A percentile compares a stretch with the other conserved stretches of the same genome.
phyloP scores from a whole-genome alignment of 1,140 invertebrate genomes.

The Brachionus koreanus region DNA sequence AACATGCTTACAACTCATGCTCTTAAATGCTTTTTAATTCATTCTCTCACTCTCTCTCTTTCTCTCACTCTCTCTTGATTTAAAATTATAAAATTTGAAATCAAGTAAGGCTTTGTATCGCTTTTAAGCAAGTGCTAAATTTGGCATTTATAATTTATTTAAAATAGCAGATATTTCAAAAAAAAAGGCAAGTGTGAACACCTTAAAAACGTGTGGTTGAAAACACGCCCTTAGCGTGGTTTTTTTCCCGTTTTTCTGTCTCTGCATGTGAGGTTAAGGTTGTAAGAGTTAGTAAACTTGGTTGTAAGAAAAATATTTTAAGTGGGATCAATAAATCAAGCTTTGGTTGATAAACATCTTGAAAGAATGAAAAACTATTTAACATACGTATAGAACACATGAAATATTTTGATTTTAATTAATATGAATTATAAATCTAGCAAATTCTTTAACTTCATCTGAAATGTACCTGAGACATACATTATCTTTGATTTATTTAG shows the following conservation, averaged over 20 bases:
- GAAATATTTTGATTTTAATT: no score
- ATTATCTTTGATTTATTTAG: not conserved
- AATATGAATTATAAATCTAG: not conserved
- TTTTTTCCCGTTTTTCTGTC: not conserved
- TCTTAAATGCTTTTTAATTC: not conserved
- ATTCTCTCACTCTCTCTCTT: not conserved
- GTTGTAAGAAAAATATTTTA: no score
- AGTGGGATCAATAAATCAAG: no score
- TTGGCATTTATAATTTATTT: not conserved
- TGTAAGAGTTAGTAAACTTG: no score
- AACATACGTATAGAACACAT: not conserved
- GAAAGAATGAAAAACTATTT: not conserved
- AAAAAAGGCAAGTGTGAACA: not conserved
- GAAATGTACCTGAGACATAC: not conserved
- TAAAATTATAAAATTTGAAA: not conserved
- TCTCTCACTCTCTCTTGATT: not conserved
- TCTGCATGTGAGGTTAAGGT: no score
- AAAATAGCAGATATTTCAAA: not conserved
- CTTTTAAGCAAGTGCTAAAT: not conserved
- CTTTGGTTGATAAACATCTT: not conserved
- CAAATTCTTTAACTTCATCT: not conserved
- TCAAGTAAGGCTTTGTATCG: not conserved
- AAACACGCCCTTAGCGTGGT: not conserved
- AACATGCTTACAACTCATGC: not conserved
- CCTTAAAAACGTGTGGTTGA: not conserved